phyloP scores from a whole-genome alignment of 2,888 invertebrate species.

The Listrodromus nycthemerus region DNA sequence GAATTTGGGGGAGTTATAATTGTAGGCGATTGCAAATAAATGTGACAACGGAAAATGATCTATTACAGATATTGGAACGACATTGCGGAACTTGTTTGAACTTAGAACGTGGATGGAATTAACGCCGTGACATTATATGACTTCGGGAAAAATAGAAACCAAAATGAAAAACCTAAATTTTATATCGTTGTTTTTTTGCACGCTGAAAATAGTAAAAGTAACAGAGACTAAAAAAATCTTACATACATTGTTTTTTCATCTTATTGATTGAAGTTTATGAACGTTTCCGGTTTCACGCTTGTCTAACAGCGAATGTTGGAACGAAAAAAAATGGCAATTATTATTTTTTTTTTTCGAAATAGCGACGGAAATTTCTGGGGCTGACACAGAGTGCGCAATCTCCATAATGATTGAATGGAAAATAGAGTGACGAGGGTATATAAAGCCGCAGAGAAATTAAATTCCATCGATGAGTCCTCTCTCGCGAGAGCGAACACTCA shows the following conservation, averaged over 20 bases:
- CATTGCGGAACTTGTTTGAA: not conserved
- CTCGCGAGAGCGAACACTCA: not conserved
- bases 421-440: constrained; percentile 36
- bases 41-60: not conserved
- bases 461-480: constrained; percentile 28
- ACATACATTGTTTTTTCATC: not conserved
- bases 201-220: not conserved
- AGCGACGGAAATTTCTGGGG: not conserved
- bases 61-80: not conserved
- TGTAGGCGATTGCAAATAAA: not conserved
- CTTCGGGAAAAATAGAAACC: not conserved
- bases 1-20: not conserved
- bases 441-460: constrained; percentile 13
- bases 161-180: not conserved
- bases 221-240: not conserved
- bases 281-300: not conserved
- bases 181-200: not conserved
- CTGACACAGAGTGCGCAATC: not conserved
- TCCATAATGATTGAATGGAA: constrained; percentile 7
- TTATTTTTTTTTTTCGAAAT: not conserved
- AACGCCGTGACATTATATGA: not conserved
- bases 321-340: not conserved
- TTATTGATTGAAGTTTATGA: not conserved
- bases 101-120: too few relatives aligned
- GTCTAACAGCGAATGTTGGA: not conserved